Conservation (phyloP, 2,888 invertebrate genomes). For the Leptopilina drosophilae region DNA sequence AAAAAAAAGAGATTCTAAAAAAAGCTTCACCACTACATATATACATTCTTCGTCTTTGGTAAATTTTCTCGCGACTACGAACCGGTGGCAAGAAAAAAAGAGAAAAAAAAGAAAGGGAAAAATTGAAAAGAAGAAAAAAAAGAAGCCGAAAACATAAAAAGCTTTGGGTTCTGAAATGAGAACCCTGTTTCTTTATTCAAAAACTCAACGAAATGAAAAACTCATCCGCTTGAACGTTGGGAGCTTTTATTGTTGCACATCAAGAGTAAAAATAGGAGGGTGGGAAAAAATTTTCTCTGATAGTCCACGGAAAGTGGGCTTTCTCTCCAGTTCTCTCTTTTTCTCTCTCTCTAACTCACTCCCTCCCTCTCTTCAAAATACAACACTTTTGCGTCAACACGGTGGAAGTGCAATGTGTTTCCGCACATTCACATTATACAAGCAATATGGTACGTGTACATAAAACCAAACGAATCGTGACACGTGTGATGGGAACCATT, state of each 20-base stretch:
- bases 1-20: slow-evolving; percentile 44
- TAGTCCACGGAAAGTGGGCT: slow-evolving; percentile 35
- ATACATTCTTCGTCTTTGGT: slow-evolving; percentile 65
- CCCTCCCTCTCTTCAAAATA: slow-evolving; percentile 20
- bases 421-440: slow-evolving; percentile 16
- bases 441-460: slow-evolving; percentile 13
- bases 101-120: slow-evolving; percentile 53
- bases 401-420: slow-evolving; percentile 37
- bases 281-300: slow-evolving; percentile 2
- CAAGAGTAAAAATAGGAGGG: slow-evolving; percentile 46
- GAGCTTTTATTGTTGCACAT: slow-evolving; percentile 70
- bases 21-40: slow-evolving; percentile 61
- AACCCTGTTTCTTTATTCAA: slow-evolving; percentile 67
- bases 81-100: slow-evolving; percentile 57
- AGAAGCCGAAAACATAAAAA: slow-evolving; percentile 68
- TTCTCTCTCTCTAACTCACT: no score
- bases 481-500: slow-evolving; percentile 27
- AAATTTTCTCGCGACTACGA: slow-evolving; percentile 60
- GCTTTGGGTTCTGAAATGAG: slow-evolving; percentile 68
- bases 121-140: slow-evolving; percentile 42
- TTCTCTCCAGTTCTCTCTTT: not conserved
- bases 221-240: slow-evolving; percentile 62
- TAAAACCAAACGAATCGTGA: slow-evolving; percentile 19
- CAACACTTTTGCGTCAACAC: slow-evolving; percentile 23
- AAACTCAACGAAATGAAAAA: slow-evolving; percentile 69